phyloP scores from a whole-genome alignment of 2,113 vertebrate genomes.

The Cygnus buccinator region DNA sequence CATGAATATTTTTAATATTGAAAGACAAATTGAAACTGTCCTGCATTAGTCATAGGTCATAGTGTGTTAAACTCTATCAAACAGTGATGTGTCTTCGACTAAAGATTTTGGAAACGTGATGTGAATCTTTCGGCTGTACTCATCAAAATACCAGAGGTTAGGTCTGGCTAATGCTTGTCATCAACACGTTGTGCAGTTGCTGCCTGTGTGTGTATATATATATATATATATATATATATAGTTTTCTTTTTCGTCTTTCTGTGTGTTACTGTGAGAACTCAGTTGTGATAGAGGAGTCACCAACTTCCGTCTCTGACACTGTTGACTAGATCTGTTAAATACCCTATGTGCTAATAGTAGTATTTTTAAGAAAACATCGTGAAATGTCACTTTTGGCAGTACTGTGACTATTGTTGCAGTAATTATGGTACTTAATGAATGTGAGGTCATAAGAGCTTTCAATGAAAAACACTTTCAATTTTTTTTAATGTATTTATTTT shows the following conservation, averaged over 20 bases:
- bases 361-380: neutral
- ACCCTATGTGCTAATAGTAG: neutral
- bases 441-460: neutral
- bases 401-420: neutral
- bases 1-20: neutral
- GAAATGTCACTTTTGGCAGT: neutral
- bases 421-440: neutral
- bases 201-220: neutral
- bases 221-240: neutral
- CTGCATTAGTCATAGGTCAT: neutral
- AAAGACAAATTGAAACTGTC: neutral
- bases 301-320: neutral
- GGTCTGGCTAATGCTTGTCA: neutral
- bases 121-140: neutral
- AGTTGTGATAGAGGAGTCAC: neutral
- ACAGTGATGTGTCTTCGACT: neutral
- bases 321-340: neutral
- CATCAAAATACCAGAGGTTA: neutral
- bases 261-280: neutral
- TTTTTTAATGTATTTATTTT: neutral
- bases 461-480: neutral
- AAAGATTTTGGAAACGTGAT: neutral
- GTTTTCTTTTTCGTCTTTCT: neutral
- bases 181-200: neutral
- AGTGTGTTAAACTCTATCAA: neutral